A percentile compares a stretch with the other conserved stretches of the same genome.
These are phyloP conservation scores for Poicephalus meyeri DNA, from an alignment of 2,113 vertebrate species.

Conservation along the genomic window DNA sequence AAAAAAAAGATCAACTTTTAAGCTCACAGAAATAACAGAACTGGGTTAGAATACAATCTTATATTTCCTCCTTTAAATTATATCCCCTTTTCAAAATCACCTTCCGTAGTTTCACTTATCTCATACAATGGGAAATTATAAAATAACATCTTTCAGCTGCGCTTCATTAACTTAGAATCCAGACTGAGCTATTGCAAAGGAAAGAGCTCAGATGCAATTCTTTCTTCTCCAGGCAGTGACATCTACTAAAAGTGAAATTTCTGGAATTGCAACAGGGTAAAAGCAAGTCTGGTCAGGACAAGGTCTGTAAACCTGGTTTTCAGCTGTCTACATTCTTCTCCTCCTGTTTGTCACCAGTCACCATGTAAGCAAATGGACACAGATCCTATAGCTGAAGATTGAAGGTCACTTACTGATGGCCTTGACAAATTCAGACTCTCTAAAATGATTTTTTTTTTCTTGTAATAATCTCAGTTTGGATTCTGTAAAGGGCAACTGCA, in stretches of 20 bases:
- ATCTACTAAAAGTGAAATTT: background rate
- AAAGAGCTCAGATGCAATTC: fast-evolving
- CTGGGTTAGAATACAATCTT: background rate
- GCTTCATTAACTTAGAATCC: background rate
- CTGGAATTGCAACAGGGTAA: background rate
- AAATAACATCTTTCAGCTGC: background rate
- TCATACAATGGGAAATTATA: background rate
- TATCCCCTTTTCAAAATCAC: background rate
- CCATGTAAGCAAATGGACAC: background rate
- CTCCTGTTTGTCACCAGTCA: background rate
- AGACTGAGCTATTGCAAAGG: background rate
- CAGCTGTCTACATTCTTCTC: background rate
- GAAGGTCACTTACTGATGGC: background rate
- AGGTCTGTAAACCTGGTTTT: background rate
- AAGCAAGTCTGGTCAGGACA: background rate
- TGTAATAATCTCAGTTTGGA: background rate
- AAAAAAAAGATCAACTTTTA: background rate
- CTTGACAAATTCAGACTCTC: background rate
- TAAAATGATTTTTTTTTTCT: background rate
- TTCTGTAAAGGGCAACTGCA: background rate
- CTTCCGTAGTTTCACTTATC: background rate
- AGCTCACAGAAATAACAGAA: background rate
- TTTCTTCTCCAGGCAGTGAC: background rate
- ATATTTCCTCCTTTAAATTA: background rate
- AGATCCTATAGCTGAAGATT: background rate